Evolutionary conservation across 2,113 vertebrate species (phyloP).

Genomic region (Channa argus): DNA sequence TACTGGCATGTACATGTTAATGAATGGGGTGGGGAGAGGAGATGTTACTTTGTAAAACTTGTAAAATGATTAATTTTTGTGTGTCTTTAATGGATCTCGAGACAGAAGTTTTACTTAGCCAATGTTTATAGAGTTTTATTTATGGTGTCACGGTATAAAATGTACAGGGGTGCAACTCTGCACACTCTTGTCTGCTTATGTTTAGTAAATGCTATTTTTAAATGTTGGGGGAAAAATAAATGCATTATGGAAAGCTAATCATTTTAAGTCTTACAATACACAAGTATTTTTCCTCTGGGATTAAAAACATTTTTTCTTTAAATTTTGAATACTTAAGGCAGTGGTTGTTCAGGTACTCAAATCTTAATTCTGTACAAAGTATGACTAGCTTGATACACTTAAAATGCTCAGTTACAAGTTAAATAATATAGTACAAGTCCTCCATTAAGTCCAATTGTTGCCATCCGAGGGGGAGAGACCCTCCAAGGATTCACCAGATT

Average conservation of each 20-base stretch:
- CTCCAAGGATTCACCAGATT: no score
- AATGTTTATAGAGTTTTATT: conserved; percentile 82
- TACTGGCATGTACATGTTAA: conserved; percentile 60
- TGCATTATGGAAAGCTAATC: conserved; percentile 61
- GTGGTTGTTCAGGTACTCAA: no score
- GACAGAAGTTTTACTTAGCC: conserved; percentile 66
- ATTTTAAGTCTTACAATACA: neutral
- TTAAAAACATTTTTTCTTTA: no score
- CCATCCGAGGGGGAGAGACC: no score
- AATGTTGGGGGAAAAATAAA: conserved; percentile 76
- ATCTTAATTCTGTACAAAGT: no score
- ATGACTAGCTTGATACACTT: no score
- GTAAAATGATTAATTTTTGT: conserved; percentile 73
- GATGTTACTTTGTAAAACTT: conserved; percentile 69
- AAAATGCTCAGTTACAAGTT: no score
- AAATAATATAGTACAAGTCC: no score
- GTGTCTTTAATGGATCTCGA: conserved; percentile 54
- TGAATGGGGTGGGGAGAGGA: neutral
- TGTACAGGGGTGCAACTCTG: conserved; percentile 68
- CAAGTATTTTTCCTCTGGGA: no score
- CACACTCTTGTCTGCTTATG: conserved; percentile 70
- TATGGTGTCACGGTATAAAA: conserved; percentile 72
- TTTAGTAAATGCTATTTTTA: conserved; percentile 79
- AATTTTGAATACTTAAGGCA: no score
- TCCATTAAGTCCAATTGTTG: no score